phyloP scores from a whole-genome alignment of 2,797 vertebrate genomes.

The Gila robusta region DNA sequence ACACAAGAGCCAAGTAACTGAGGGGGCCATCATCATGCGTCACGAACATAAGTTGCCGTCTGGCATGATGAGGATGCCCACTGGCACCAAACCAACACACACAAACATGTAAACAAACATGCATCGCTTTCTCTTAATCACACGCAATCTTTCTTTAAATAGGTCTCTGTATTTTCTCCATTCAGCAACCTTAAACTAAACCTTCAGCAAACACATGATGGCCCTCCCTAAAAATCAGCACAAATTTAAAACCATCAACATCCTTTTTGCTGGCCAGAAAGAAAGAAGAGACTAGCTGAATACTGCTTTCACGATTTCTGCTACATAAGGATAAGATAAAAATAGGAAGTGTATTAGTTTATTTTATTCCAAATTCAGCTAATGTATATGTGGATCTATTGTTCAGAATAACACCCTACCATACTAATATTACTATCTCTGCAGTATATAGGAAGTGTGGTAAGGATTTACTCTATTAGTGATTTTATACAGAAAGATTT shows the following conservation, averaged over 20 bases:
- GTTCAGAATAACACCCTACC: neutral
- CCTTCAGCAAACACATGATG: neutral
- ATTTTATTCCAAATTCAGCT: neutral
- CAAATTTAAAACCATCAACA: neutral
- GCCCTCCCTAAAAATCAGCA: conserved; percentile 19
- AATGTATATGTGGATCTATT: neutral
- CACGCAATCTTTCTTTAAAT: neutral
- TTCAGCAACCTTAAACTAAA: conserved; percentile 16
- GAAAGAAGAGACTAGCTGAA: neutral
- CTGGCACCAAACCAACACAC: conserved; percentile 6
- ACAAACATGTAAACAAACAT: conserved; percentile 1
- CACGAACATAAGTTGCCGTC: conserved; percentile 18
- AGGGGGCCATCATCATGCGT: conserved; percentile 20
- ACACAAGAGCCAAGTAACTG: neutral
- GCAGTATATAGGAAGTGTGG: neutral
- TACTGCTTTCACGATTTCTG: neutral
- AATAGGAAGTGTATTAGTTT: neutral
- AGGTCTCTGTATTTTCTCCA: neutral
- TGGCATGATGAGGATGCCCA: conserved; percentile 45
- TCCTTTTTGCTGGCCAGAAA: neutral
- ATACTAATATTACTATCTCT: neutral
- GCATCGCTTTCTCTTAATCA: neutral
- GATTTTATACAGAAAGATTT: neutral
- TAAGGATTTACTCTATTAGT: neutral
- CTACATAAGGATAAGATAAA: neutral